These are phyloP conservation scores for Bembecia ichneumoniformis DNA, from an alignment of 2,888 invertebrate species.

Conservation along the genomic window DNA sequence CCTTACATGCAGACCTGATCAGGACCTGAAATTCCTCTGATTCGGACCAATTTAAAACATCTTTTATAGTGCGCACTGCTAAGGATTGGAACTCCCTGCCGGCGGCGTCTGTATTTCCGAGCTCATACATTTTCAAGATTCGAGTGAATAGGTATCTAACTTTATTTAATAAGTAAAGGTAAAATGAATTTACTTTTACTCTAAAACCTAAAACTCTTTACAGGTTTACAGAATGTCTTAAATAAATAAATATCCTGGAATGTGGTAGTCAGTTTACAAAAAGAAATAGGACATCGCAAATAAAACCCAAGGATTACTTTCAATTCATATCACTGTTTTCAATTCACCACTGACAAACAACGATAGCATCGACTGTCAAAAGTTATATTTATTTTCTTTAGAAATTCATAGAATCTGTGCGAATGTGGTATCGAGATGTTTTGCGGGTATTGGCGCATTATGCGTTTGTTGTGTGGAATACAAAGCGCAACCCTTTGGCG, in stretches of 20 bases:
- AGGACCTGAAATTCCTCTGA: too few species aligned
- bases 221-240: too few species aligned
- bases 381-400: slow-evolving; percentile 73
- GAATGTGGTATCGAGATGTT: slow-evolving; percentile 63
- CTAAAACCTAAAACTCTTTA: too few species aligned
- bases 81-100: too few species aligned
- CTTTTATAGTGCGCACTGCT: too few species aligned
- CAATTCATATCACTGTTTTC: slow-evolving; percentile 40
- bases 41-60: too few species aligned
- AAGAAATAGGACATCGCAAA: not conserved
- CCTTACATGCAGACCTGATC: too few species aligned
- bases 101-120: too few species aligned
- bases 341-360: slow-evolving; percentile 57
- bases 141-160: too few species aligned
- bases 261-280: not conserved
- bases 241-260: not conserved
- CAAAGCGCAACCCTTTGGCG: slow-evolving; percentile 67
- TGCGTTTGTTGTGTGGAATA: slow-evolving; percentile 38
- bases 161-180: too few species aligned
- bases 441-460: slow-evolving; percentile 44
- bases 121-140: too few species aligned
- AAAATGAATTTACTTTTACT: too few species aligned
- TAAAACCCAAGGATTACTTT: slow-evolving; percentile 18
- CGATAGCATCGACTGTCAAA: slow-evolving; percentile 67
- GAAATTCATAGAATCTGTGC: slow-evolving; percentile 66